Percentiles rank a stretch among this genome's conserved stretches.
These are phyloP conservation scores for Cebus imitator DNA, from an alignment of 2,113 vertebrate species.

Conservation along the genomic window DNA sequence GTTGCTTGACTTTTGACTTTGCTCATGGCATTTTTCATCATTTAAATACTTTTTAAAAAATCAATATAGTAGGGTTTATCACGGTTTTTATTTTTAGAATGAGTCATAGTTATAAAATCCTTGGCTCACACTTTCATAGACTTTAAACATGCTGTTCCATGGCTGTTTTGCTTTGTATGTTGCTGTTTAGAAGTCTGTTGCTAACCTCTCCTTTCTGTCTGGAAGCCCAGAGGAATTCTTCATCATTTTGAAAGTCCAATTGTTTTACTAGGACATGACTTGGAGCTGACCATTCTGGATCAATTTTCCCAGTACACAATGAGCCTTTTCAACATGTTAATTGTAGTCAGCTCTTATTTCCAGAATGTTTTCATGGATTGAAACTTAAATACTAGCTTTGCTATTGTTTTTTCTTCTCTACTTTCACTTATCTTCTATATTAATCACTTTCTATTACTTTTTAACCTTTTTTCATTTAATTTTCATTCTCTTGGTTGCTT, in stretches of 20 bases:
- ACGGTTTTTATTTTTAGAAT: constrained; percentile 8
- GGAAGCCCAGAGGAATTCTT: constrained; percentile 37
- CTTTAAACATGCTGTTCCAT: background rate
- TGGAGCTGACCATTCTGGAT: background rate
- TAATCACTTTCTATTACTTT: background rate
- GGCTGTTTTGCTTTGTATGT: background rate
- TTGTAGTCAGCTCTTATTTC: constrained; percentile 2
- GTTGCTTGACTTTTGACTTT: background rate
- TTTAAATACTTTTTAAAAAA: background rate
- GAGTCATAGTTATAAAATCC: constrained; percentile 24
- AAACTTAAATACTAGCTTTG: constrained; percentile 13
- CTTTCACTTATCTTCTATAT: background rate
- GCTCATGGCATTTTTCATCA: background rate
- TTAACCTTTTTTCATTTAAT: background rate
- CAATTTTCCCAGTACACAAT: background rate
- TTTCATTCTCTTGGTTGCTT: background rate
- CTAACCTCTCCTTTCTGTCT: constrained; percentile 23
- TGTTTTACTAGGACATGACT: constrained; percentile 6
- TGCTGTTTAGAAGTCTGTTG: background rate
- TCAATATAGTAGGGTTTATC: background rate
- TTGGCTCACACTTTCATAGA: background rate
- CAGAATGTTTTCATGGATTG: background rate
- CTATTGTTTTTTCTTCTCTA: background rate
- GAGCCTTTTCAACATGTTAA: background rate
- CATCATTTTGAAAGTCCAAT: constrained; percentile 34